Conservation (phyloP, 2,797 vertebrate genomes). For the Philypnodon macrostomus region DNA sequence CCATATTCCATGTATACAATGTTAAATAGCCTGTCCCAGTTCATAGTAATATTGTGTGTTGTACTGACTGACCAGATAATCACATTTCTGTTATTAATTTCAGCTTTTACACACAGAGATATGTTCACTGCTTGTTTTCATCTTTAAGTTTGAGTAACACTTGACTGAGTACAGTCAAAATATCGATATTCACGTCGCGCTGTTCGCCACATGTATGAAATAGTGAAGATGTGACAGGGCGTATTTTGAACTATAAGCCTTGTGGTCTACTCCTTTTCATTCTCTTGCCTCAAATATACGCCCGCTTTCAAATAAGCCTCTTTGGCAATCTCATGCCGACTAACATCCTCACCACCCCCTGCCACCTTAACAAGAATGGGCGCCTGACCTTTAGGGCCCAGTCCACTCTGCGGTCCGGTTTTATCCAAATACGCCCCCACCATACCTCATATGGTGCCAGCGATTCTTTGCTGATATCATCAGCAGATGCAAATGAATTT, state of each 20-base stretch:
- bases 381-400: conserved; percentile 75
- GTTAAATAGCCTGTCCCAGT: no score
- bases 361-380: conserved; percentile 75
- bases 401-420: conserved; percentile 76
- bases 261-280: conserved; percentile 76
- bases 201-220: conserved; percentile 35
- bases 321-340: conserved; percentile 62
- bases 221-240: conserved; percentile 79
- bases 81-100: no score
- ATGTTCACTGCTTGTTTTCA: no score
- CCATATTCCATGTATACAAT: no score
- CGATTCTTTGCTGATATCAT: conserved; percentile 80
- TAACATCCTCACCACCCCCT: conserved; percentile 44
- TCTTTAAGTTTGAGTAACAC: no score
- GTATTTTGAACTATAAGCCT: conserved; percentile 75
- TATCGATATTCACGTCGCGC: conserved; percentile 10
- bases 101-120: no score
- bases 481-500: conserved; percentile 80
- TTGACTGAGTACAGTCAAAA: no score
- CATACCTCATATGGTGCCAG: conserved; percentile 67
- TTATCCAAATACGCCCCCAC: conserved; percentile 70
- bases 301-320: conserved; percentile 75
- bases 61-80: no score
- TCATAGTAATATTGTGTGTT: no score
- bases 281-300: conserved; percentile 68